phyloP scores from a whole-genome alignment of 2,888 invertebrate species.

The Galeruca laticollis region DNA sequence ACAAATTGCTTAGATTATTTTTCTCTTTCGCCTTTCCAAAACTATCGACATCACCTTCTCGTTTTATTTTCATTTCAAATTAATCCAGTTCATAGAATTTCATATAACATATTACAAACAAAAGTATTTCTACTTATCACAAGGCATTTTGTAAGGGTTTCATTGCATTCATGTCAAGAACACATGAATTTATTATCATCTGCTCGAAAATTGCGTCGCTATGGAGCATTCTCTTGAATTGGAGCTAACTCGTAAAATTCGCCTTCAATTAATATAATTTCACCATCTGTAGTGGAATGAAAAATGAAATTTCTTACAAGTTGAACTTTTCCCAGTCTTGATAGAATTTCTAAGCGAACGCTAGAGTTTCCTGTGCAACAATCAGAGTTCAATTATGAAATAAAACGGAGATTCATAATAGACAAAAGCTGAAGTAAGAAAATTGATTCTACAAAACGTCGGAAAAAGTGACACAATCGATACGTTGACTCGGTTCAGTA shows the following conservation, averaged over 20 bases:
- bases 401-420: neutral
- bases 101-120: too few relatives aligned
- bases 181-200: too few relatives aligned
- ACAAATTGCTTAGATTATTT: too few relatives aligned
- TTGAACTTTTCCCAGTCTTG: neutral
- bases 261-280: neutral
- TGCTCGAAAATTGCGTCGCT: neutral
- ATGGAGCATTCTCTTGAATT: neutral
- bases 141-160: too few relatives aligned
- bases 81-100: too few relatives aligned
- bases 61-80: too few relatives aligned
- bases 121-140: too few relatives aligned
- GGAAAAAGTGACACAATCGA: conserved; percentile 36
- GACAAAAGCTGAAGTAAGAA: conserved; percentile 13
- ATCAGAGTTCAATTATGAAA: neutral
- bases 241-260: too few relatives aligned
- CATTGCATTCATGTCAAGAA: too few relatives aligned
- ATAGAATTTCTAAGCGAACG: neutral
- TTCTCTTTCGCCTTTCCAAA: too few relatives aligned
- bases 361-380: neutral
- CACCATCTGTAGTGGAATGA: neutral
- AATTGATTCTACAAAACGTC: conserved; percentile 21
- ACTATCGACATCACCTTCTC: too few relatives aligned
- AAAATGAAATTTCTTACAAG: neutral
- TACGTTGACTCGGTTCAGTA: conserved; percentile 29